These are phyloP conservation scores for Myopa tessellatipennis DNA, from an alignment of 2,888 invertebrate species.

Conservation along the genomic window DNA sequence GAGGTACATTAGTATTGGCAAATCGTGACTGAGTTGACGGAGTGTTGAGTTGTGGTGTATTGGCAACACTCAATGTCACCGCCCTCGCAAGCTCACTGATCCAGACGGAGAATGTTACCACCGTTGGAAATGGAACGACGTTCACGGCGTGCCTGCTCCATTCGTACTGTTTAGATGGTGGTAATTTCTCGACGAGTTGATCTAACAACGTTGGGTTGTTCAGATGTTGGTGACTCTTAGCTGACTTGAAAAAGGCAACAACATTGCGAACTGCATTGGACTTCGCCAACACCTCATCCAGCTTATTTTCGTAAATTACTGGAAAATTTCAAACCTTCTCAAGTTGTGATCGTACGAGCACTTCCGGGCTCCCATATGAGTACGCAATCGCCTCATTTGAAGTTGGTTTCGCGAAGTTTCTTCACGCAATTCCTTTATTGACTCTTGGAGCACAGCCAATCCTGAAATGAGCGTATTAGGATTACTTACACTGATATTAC, in stretches of 20 bases:
- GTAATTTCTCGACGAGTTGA: conserved; percentile 41
- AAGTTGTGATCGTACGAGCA: conserved; percentile 36
- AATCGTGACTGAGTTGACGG: too few relatives aligned
- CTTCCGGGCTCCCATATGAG: too few relatives aligned
- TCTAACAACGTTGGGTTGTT: conserved; percentile 39
- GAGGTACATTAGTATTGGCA: too few relatives aligned
- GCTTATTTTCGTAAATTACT: conserved; percentile 21
- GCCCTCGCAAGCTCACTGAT: conserved; percentile 38
- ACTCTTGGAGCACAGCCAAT: too few relatives aligned
- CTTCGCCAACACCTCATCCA: conserved; percentile 31
- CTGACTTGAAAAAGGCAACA: not conserved
- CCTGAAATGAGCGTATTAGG: too few relatives aligned
- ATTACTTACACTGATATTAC: too few relatives aligned
- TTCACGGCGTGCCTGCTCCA: conserved; percentile 40
- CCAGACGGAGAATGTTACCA: conserved; percentile 41
- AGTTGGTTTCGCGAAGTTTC: too few relatives aligned
- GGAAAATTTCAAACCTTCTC: conserved; percentile 31
- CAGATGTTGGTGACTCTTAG: conserved; percentile 31
- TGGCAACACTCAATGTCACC: not conserved
- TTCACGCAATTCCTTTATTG: too few relatives aligned
- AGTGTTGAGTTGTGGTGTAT: too few relatives aligned
- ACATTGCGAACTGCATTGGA: conserved; percentile 8
- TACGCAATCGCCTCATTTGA: too few relatives aligned
- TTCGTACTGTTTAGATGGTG: conserved; percentile 45
- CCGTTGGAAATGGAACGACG: conserved; percentile 33